phyloP scores from a whole-genome alignment of 2,888 invertebrate genomes.

The Lordiphosa fenestrarum region DNA sequence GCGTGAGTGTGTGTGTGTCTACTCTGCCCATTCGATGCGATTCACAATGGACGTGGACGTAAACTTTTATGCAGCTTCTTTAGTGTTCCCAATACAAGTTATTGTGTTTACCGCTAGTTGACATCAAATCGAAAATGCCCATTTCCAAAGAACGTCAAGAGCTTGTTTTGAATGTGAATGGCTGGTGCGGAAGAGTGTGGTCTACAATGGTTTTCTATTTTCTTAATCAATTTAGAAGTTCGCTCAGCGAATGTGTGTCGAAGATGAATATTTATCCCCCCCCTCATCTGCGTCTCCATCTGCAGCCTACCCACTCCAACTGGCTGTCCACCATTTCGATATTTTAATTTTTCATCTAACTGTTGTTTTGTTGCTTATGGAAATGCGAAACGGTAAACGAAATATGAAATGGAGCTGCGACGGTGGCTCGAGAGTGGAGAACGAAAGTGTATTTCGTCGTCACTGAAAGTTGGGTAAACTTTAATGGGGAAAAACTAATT shows the following conservation, averaged over 20 bases:
- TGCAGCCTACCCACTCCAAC: constrained; percentile 1
- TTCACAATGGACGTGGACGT: constrained; percentile 7
- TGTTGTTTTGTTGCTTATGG: constrained; percentile 63
- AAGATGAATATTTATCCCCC: constrained; percentile 59
- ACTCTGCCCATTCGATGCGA: background rate
- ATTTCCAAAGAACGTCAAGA: constrained; percentile 54
- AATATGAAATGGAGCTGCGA: constrained; percentile 31
- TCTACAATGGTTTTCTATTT: constrained; percentile 30
- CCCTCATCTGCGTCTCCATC: background rate
- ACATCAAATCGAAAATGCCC: constrained; percentile 67
- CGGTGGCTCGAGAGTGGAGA: constrained; percentile 36
- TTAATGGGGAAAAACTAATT: constrained; percentile 14
- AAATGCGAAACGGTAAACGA: constrained; percentile 70
- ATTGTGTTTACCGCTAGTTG: constrained; percentile 73
- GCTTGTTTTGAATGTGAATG: constrained; percentile 61
- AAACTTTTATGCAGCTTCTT: constrained; percentile 22
- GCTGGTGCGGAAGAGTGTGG: constrained; percentile 5
- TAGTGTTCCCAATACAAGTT: constrained; percentile 52
- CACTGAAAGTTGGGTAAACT: constrained; percentile 39
- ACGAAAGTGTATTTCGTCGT: constrained; percentile 57
- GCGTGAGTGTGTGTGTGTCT: background rate
- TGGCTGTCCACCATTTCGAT: constrained; percentile 6
- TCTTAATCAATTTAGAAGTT: constrained; percentile 67
- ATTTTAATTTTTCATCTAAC: constrained; percentile 47
- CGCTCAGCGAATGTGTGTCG: constrained; percentile 60